Evolutionary conservation across 2,113 vertebrate genomes (phyloP).

Genomic region (Shinisaurus crocodilurus): DNA sequence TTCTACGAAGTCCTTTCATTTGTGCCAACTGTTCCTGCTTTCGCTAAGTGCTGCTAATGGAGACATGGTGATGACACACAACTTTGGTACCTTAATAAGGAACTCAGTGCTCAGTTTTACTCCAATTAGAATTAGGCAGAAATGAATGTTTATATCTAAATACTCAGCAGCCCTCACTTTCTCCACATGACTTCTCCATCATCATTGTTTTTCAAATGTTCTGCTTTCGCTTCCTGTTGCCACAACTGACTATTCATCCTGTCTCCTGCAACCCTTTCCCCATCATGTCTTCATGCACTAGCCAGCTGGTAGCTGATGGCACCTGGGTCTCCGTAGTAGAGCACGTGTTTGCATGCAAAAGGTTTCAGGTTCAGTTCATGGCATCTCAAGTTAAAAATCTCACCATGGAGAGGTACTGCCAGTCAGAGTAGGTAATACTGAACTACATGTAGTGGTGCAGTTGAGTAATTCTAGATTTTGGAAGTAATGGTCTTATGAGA

Average conservation of each 20-base stretch:
- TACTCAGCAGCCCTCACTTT: neutral
- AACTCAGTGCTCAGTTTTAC: neutral
- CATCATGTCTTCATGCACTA: neutral
- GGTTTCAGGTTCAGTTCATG: neutral
- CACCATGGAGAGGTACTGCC: neutral
- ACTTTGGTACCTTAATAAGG: neutral
- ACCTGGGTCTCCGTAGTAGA: neutral
- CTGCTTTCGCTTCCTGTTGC: neutral
- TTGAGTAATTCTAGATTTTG: neutral
- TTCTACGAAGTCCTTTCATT: conserved; percentile 7
- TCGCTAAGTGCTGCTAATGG: conserved; percentile 22
- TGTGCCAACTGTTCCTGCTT: neutral
- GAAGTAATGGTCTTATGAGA: neutral
- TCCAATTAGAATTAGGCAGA: conserved; percentile 11
- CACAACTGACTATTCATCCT: neutral
- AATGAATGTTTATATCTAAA: conserved; percentile 22
- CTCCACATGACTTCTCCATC: neutral
- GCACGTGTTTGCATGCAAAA: neutral
- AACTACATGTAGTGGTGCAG: neutral
- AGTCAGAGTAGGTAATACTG: neutral
- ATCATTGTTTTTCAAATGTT: neutral
- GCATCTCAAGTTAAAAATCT: neutral
- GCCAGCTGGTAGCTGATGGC: neutral
- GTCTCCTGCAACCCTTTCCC: neutral
- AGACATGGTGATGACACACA: conserved; percentile 9